Base-by-base conservation (phyloP, 2,113 vertebrate species). In the Mesitornis unicolor region DNA sequence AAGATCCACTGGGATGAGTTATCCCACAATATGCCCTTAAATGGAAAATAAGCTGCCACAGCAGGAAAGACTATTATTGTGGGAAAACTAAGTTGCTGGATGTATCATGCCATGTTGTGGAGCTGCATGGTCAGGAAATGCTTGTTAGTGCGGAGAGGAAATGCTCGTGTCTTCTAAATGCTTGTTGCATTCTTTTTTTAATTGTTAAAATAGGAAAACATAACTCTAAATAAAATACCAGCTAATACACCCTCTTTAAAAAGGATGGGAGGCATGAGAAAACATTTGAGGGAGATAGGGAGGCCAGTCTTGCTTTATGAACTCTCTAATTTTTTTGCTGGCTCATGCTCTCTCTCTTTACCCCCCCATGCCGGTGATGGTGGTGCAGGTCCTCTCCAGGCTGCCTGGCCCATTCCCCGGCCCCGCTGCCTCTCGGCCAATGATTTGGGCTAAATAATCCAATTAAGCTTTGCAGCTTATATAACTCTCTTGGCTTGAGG, bases 401-500 rank as follows among this genome's bases (percentile, higher is more conserved):
- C 84, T 75, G 64, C 84, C 85, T 2, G 0, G 80, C 54, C 6
- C 0, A 22, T 64, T 84, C 73, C 60, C 59, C 4, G 0, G 61
- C 86, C 91, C 54, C 0, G 3, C 87, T 77, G 86, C 89, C 75
- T 87, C 79, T 75, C 4, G 1, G 91, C 89, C 91, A 89, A 28
- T 10, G 6, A 47, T 71, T 96, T 93, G 69, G 89, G 84, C 89
- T 95, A 86, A 95, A 94, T 97, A 95, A 95, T 87, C 93, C 91
- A 97, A 95, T 97, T 96, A 94, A 86, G 89, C 47, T 88, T 84
- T 89, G 87, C 64, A 84, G 89, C 59, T 96, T 96, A 94, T 94
- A 71, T 95, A 95, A 94, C 84, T 76, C 6, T 31, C 36, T 91
- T 94, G 95, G 93, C 95, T 85, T 7, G 57, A 84, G 70, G 87